phyloP scores from a whole-genome alignment of 2,888 invertebrate species.

The Carterocephalus palaemon region DNA sequence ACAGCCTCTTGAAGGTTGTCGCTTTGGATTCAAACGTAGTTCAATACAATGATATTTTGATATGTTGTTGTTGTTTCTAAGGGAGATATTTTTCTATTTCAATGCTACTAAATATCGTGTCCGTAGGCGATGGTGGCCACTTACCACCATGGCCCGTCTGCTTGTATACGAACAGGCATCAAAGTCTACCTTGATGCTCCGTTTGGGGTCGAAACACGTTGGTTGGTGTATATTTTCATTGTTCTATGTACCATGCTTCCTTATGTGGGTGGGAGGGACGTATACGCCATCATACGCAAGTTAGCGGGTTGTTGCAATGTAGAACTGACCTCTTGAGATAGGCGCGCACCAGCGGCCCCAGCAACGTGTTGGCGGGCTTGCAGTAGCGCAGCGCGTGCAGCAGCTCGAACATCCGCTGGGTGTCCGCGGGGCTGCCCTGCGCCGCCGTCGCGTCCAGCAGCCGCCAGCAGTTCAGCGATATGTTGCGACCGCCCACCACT shows the following conservation, averaged over 20 bases:
- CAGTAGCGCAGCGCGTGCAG: slow-evolving; percentile 77
- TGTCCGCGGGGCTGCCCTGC: slow-evolving; percentile 52
- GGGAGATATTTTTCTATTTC: too few species aligned
- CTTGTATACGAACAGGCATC: too few species aligned
- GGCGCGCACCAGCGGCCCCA: slow-evolving; percentile 81
- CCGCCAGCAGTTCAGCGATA: slow-evolving; percentile 80
- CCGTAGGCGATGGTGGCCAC: too few species aligned
- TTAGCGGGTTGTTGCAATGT: neutral
- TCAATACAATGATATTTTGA: too few species aligned
- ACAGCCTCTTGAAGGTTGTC: slow-evolving; percentile 74
- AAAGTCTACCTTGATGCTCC: too few species aligned
- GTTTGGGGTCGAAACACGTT: too few species aligned
- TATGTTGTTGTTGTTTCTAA: too few species aligned
- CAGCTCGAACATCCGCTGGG: slow-evolving; percentile 71
- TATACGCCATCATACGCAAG: too few species aligned
- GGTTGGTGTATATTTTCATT: too few species aligned
- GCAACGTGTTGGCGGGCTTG: slow-evolving; percentile 72
- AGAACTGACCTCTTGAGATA: slow-evolving; percentile 75
- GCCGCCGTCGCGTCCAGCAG: slow-evolving; percentile 76
- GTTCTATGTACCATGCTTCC: neutral
- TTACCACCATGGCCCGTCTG: too few species aligned
- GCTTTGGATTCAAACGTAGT: slow-evolving; percentile 39
- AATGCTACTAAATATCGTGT: too few species aligned
- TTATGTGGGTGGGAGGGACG: neutral
- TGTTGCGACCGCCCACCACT: slow-evolving; percentile 64